Conservation (phyloP, 2,888 invertebrate species). For the Cremastinae sp. region DNA sequence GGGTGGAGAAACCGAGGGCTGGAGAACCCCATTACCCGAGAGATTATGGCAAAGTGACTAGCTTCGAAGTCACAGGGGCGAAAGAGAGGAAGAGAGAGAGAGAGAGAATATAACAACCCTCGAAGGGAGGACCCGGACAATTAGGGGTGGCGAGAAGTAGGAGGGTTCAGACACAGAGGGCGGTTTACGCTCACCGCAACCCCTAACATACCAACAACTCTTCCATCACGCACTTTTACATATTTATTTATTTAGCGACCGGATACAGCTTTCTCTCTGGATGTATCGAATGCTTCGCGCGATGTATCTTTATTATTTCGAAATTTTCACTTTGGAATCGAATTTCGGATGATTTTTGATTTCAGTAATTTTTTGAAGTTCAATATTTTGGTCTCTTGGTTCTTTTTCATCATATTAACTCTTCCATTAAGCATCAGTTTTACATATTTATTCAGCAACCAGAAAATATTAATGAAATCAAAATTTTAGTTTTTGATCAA, state of each 20-base stretch:
- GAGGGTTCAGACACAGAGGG: slow-evolving; percentile 70
- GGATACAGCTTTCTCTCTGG: slow-evolving; percentile 30
- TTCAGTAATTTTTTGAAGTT: no score
- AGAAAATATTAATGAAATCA: no score
- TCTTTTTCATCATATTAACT: no score
- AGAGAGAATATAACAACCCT: slow-evolving; percentile 18
- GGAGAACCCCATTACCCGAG: slow-evolving; percentile 71
- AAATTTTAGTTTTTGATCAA: no score
- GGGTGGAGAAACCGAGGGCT: slow-evolving; percentile 56
- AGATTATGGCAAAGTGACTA: slow-evolving; percentile 74
- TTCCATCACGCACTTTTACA: neutral
- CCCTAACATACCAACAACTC: slow-evolving; percentile 14
- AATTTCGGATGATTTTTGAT: no score
- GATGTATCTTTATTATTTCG: slow-evolving; percentile 21
- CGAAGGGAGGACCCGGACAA: slow-evolving; percentile 58
- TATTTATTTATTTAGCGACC: neutral
- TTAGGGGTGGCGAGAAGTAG: slow-evolving; percentile 67
- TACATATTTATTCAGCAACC: no score
- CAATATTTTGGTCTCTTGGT: no score
- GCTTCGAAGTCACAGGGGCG: slow-evolving; percentile 64
- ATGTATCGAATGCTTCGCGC: slow-evolving; percentile 22
- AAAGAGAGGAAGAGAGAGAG: slow-evolving; percentile 44
- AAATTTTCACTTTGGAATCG: no score
- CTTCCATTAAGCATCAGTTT: no score
- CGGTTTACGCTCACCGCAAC: slow-evolving; percentile 65